Evolutionary conservation across 2,797 vertebrate species (phyloP), one percentile per base, ranked within the genome.

Genomic region (Limnodromus scolopaceus): DNA sequence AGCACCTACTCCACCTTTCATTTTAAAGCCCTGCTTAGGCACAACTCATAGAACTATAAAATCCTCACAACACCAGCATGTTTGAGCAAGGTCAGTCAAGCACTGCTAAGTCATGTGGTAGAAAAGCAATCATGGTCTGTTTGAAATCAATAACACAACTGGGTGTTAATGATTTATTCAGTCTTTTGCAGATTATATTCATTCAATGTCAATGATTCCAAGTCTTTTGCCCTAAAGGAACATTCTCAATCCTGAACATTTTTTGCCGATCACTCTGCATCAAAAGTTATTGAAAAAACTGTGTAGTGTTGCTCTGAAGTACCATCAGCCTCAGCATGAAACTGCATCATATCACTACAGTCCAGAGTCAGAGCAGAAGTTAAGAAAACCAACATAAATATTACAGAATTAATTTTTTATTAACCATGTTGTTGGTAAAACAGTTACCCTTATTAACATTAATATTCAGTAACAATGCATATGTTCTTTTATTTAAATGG

Each of bases 181-280:
- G 32, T 86, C 45, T 86, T 87, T 75, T 60, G 32, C 69, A 90
- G 53, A 81, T 90, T 81, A 84, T 41, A 86, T 83, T 94, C 41
- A 84, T 92, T 91, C 69, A 88, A 81, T 92, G 54, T 93, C 82
- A 94, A 57, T 88, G 69, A 88, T 46, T 94, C 49, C 30, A 86
- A 88, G 30, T 24, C 11, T 90, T 92, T 75, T 84, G 45, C 76
- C 87, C 80, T 94, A 58, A 69, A 90, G 90, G 45, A 75, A 61
- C 10, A 36, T 84, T 86, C 58, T 54, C 36, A 80, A 66, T 74
- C 39, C 57, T 87, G 53, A 78, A 78, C 71, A n/a, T 53, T 78
- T 90, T 94, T 85, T 86, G 54, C 45, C 43, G 14, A 76, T 72
- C 4, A 34, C 46, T 78, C 61, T 75, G 65, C 32, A 16, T 90